Conservation (phyloP, 35 echinoderm and acorn worm genomes). For the Amphiura filiformis region DNA sequence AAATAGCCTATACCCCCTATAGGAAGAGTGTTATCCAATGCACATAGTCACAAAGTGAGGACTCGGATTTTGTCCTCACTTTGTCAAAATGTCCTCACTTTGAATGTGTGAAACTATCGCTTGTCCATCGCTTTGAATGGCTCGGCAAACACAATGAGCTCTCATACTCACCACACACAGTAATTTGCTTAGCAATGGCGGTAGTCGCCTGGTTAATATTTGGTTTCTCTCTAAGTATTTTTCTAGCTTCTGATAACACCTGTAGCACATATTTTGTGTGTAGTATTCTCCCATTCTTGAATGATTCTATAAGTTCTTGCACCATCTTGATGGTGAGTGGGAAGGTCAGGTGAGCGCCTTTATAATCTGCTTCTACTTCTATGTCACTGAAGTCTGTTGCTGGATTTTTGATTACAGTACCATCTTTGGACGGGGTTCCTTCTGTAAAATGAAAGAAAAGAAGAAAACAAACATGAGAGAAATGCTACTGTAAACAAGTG, state of each 20-base stretch:
- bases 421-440: background rate
- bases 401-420: background rate
- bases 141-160: too few species aligned
- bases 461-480: background rate
- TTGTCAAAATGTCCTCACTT: too few species aligned
- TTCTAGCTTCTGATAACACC: slow-evolving; percentile 58
- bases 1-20: too few species aligned
- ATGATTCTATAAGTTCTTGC: slow-evolving; percentile 62
- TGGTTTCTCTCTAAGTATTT: slow-evolving; percentile 67
- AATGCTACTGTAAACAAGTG: too few species aligned
- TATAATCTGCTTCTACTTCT: slow-evolving; percentile 54
- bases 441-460: background rate
- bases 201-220: slow-evolving; percentile 90
- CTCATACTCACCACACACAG: slow-evolving; percentile 98
- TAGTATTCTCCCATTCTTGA: slow-evolving; percentile 61
- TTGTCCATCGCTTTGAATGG: too few species aligned
- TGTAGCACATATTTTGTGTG: slow-evolving; percentile 72
- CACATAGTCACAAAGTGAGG: too few species aligned
- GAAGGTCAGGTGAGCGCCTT: slow-evolving; percentile 78
- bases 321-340: slow-evolving; percentile 67
- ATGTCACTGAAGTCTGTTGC: slow-evolving; percentile 30
- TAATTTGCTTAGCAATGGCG: slow-evolving; percentile 95
- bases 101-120: too few species aligned
- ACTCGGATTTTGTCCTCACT: too few species aligned
- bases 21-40: too few species aligned